Evolutionary conservation across 1,140 invertebrate species (phyloP).

Genomic region (Formica selysi): DNA sequence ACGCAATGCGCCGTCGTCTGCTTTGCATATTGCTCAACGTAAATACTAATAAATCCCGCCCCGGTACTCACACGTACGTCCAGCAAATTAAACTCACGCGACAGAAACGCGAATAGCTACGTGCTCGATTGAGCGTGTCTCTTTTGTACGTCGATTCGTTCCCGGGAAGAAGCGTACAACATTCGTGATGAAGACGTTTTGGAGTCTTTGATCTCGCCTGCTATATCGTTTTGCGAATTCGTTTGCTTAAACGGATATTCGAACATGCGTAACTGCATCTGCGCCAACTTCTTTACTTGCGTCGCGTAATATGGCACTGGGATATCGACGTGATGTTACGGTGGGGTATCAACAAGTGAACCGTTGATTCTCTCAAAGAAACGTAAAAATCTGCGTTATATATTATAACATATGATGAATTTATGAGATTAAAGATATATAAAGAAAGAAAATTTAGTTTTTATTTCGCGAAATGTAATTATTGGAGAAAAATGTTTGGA

Average conservation of each 20-base stretch:
- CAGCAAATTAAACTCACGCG: constrained; percentile 57
- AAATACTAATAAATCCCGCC: constrained; percentile 80
- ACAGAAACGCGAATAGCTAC: constrained; percentile 20
- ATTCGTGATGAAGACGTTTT: constrained; percentile 23
- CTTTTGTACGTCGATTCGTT: constrained; percentile 14
- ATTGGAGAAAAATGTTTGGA: neutral
- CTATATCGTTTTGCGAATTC: constrained; percentile 9
- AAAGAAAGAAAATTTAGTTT: neutral
- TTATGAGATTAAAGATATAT: constrained; percentile 5
- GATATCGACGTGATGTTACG: constrained; percentile 11
- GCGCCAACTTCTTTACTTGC: constrained; percentile 17
- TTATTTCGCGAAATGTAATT: neutral
- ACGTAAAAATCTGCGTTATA: neutral
- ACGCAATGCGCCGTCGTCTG: constrained; percentile 45
- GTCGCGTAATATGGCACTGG: neutral
- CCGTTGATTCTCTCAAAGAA: neutral
- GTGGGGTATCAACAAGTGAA: constrained; percentile 48
- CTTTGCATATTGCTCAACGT: constrained; percentile 79
- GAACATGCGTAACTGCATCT: constrained; percentile 31
- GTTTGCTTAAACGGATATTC: constrained; percentile 21
- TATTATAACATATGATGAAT: neutral
- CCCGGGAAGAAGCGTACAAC: neutral
- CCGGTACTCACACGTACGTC: constrained; percentile 44
- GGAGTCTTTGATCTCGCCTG: constrained; percentile 25
- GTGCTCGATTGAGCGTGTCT: constrained; percentile 60